Evolutionary conservation across 2,888 invertebrate species (phyloP).

Genomic region (Xestia xanthographa): DNA sequence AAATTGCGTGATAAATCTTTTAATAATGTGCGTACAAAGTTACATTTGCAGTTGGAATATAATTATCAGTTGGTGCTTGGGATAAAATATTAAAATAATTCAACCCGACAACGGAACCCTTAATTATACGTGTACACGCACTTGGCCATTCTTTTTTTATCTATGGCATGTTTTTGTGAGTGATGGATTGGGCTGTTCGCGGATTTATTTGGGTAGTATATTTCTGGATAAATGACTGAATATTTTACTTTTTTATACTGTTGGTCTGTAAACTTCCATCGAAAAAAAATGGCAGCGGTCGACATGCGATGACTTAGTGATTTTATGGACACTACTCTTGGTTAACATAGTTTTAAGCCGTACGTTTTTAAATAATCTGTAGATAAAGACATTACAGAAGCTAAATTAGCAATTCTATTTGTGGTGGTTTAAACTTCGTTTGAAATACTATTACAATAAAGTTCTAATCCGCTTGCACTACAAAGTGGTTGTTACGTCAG

Average conservation of each 20-base stretch:
- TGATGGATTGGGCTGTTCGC: conserved; percentile 9
- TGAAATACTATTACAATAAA: too few species aligned
- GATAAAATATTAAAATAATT: neutral
- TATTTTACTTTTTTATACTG: neutral
- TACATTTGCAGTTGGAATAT: neutral
- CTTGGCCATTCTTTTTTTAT: conserved; percentile 12
- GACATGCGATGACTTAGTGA: neutral
- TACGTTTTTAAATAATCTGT: too few species aligned
- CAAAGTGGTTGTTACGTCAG: too few species aligned
- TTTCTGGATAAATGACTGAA: conserved; percentile 6
- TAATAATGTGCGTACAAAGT: neutral
- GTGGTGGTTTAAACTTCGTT: too few species aligned
- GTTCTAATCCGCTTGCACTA: too few species aligned
- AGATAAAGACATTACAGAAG: neutral
- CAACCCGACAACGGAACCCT: neutral
- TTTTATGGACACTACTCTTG: neutral
- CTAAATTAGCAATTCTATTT: too few species aligned
- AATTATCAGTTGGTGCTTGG: neutral
- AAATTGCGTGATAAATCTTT: neutral
- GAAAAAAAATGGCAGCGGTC: neutral
- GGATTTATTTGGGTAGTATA: conserved; percentile 22
- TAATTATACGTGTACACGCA: neutral
- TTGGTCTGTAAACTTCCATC: neutral
- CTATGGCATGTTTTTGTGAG: conserved; percentile 27
- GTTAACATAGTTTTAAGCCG: neutral